Evolutionary conservation across 2,113 vertebrate species (phyloP).

Genomic region (Campylomormyrus tamandua): DNA sequence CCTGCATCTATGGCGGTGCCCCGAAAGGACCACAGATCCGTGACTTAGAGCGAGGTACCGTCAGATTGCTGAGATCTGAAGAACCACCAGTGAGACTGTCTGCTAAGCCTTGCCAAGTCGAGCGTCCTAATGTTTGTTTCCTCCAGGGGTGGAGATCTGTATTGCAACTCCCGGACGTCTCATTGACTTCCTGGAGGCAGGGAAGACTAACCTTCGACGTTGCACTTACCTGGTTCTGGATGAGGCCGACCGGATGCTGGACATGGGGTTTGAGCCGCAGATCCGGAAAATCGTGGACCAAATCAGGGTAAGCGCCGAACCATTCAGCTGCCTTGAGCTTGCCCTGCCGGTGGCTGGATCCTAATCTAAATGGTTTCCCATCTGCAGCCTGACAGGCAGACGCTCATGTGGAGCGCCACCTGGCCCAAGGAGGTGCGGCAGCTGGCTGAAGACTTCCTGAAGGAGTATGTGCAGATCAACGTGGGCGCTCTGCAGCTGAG

Average conservation of each 20-base stretch:
- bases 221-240: constrained; percentile 96
- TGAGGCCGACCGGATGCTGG: constrained; percentile 96
- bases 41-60: constrained; percentile 85
- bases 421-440: constrained; percentile 98
- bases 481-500: constrained; percentile 90
- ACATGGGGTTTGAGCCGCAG: constrained; percentile 98
- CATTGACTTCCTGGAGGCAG: constrained; percentile 93
- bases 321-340: background rate
- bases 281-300: constrained; percentile 97
- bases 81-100: background rate
- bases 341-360: background rate
- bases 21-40: constrained; percentile 96
- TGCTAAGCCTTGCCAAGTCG: background rate
- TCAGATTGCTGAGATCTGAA: background rate
- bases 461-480: constrained; percentile 94
- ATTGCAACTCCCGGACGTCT: constrained; percentile 95
- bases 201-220: constrained; percentile 93
- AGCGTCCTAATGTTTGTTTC: background rate
- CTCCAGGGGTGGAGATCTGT: constrained; percentile 73
- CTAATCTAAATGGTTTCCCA: background rate
- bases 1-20: constrained; percentile 94
- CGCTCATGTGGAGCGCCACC: constrained; percentile 98
- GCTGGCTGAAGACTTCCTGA: constrained; percentile 91
- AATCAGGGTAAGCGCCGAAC: constrained; percentile 72
- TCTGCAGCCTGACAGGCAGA: constrained; percentile 89